Percentiles rank a stretch among this genome's conserved stretches.
phyloP scores from a whole-genome alignment of 2,888 invertebrate genomes.

The Gymnoscelis rufifasciata region DNA sequence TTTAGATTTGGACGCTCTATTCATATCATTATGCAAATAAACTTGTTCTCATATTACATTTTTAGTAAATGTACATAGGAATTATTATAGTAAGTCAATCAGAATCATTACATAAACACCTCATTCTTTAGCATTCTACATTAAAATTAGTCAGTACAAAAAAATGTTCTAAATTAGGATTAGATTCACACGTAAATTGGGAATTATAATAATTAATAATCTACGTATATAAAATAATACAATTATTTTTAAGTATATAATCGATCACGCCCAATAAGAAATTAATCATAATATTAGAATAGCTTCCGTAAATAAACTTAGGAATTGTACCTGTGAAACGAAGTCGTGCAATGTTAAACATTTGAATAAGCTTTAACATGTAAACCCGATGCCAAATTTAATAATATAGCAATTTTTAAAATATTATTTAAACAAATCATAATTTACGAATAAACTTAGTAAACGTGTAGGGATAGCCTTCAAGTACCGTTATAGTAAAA shows the following conservation, averaged over 20 bases:
- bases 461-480: conserved; percentile 6
- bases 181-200: conserved; percentile 7
- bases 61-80: background rate
- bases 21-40: background rate
- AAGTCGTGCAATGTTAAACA: conserved; percentile 13
- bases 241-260: conserved; percentile 2
- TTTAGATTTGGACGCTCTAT: background rate
- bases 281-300: background rate
- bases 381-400: conserved; percentile 26
- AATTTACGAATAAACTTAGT: conserved; percentile 2
- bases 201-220: background rate
- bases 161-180: conserved; percentile 21
- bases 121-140: background rate
- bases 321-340: conserved; percentile 10
- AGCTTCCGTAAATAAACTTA: conserved; percentile 1
- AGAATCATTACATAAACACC: background rate
- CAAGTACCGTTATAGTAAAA: background rate
- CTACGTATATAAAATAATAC: conserved; percentile 4
- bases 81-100: background rate
- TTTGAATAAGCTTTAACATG: conserved; percentile 23
- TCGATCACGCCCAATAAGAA: background rate
- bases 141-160: conserved; percentile 15
- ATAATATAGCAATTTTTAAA: conserved; percentile 14
- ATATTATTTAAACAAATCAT: conserved; percentile 11
- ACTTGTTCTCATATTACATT: background rate